Evolutionary conservation across 1,140 invertebrate species (phyloP), one percentile per base, ranked within the genome.

Genomic region (Neodiprion pinetum): DNA sequence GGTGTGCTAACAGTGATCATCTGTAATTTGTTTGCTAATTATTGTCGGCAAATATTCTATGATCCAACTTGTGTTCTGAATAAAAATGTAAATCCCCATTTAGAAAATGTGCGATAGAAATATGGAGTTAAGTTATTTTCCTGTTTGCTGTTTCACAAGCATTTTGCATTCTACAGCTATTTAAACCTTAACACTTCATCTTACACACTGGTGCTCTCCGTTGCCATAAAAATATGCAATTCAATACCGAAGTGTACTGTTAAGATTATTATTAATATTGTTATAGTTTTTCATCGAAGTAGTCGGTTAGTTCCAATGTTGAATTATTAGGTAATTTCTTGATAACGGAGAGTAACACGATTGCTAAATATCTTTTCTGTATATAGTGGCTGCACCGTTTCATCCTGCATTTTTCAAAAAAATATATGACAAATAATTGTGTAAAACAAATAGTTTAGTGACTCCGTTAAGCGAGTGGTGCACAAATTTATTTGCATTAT

Each of bases 111-210:
- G 50, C n/a, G 50, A 11, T 53, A 1, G n/a, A 53, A 53, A 53
- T 53, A 53, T 53, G n/a, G 50, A 53, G 50, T 53, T 53, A 53
- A 53, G 50, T 53, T 53, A 53, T 53, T 53, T 53, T 53, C 50
- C 50, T 53, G n/a, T 11, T 53, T 53, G n/a, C 50, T 53, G 10
- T 10, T 53, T 53, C 50, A 53, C 50, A 53, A 53, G 10, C 50
- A 53, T 53, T n/a, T n/a, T 53, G n/a, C 50, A 14, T 53, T 53
- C 50, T 53, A 53, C n/a, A 53, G 17, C 17, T 53, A 53, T 53
- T n/a, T 53, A 53, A 11, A 53, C n/a, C n/a, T 53, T 53, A 53
- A 53, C 50, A 53, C 50, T 53, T 53, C 50, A 53, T 53, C 50
- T 53, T n/a, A 2, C 50, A 53, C 50, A 11, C 50, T 53, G 50